Evolutionary conservation across 2,797 vertebrate species (phyloP).

Genomic region (Mastacembelus armatus): DNA sequence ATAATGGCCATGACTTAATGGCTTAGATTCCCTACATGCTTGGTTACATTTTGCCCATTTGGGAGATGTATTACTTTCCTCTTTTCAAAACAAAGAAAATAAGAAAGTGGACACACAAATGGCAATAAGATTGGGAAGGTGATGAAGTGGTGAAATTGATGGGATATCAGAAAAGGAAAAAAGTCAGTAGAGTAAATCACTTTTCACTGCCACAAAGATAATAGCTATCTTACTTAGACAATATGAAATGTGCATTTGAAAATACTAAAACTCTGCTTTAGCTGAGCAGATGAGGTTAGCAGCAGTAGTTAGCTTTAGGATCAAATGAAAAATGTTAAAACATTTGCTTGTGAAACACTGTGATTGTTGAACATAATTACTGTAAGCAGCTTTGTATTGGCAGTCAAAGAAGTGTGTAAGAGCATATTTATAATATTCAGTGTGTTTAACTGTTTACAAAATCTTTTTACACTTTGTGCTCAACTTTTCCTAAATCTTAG

Average conservation of each 20-base stretch:
- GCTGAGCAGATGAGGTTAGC: constrained; percentile 25
- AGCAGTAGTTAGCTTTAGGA: constrained; percentile 49
- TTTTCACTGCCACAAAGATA: neutral
- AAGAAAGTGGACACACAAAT: neutral
- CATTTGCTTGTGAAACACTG: constrained; percentile 34
- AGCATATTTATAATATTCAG: constrained; percentile 48
- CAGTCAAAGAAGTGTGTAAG: constrained; percentile 58
- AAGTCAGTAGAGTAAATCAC: neutral
- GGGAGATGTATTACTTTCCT: too few species aligned
- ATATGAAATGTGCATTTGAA: constrained; percentile 21
- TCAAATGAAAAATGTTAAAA: constrained; percentile 39
- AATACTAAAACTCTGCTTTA: constrained; percentile 15
- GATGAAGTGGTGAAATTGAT: neutral
- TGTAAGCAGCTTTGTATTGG: constrained; percentile 66
- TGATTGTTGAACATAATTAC: constrained; percentile 71
- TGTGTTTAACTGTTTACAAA: constrained; percentile 49
- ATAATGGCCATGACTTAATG: too few species aligned
- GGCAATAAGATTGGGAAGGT: neutral
- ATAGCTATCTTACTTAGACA: neutral
- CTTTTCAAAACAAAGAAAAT: too few species aligned
- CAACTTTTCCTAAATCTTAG: constrained; percentile 62
- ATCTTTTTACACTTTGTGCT: constrained; percentile 69
- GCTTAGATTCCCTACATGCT: too few species aligned
- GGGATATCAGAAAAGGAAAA: neutral
- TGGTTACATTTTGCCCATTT: too few species aligned